Percentiles rank a stretch among this genome's conserved stretches.
phyloP scores from a whole-genome alignment of 2,888 invertebrate species.

The Ecliptopera silaceata region DNA sequence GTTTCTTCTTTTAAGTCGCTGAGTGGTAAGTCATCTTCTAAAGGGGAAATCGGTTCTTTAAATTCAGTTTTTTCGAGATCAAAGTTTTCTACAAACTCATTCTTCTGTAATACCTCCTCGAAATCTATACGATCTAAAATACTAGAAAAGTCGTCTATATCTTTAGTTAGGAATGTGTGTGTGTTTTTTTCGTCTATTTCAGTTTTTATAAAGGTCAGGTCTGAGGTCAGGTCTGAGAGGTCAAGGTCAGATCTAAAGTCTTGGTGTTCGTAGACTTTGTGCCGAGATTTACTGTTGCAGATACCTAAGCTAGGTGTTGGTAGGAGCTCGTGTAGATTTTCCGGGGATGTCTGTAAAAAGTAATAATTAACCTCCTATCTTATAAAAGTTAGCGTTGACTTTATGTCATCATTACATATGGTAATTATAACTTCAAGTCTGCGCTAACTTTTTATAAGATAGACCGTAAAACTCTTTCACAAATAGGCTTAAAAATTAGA shows the following conservation, averaged over 20 bases:
- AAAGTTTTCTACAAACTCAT: constrained; percentile 6
- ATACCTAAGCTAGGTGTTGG: constrained; percentile 2
- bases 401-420: too few relatives aligned
- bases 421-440: too few relatives aligned
- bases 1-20: constrained; percentile 19
- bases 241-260: constrained; percentile 5
- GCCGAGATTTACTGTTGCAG: constrained; percentile 2
- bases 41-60: neutral
- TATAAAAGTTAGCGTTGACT: too few relatives aligned
- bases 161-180: constrained; percentile 13
- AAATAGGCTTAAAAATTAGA: too few relatives aligned
- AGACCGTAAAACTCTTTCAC: too few relatives aligned
- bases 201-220: constrained; percentile 8
- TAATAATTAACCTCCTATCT: too few relatives aligned
- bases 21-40: constrained; percentile 20
- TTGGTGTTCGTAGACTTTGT: constrained; percentile 6
- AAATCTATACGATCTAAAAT: neutral
- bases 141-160: neutral
- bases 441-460: too few relatives aligned
- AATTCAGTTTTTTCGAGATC: constrained; percentile 6
- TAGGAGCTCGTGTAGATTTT: constrained; percentile 16
- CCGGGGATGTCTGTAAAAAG: constrained; percentile 8
- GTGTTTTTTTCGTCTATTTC: constrained; percentile 13
- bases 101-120: constrained; percentile 9
- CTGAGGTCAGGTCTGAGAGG: constrained; percentile 1